Evolutionary conservation across 1,140 invertebrate genomes (phyloP).

Genomic region (Varroa destructor): DNA sequence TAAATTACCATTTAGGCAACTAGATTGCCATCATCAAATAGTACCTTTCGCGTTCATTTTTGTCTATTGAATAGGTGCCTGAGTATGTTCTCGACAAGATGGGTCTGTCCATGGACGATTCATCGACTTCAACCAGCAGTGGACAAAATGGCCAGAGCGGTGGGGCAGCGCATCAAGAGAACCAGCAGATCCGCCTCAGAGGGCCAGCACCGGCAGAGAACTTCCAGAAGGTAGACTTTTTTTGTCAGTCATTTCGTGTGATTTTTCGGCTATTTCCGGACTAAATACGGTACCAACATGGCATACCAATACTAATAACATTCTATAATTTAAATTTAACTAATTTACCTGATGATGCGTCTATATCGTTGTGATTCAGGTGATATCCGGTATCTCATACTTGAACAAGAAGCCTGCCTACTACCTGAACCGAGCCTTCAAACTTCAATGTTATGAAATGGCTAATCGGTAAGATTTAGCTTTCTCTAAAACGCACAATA

Average conservation of each 20-base stretch:
- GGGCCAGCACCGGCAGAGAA: slow-evolving; percentile 12
- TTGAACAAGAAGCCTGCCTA: slow-evolving; percentile 84
- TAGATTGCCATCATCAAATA: too few relatives aligned
- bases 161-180: slow-evolving; percentile 18
- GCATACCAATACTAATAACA: too few relatives aligned
- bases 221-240: slow-evolving; percentile 20
- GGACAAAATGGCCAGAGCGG: not conserved
- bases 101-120: slow-evolving; percentile 22
- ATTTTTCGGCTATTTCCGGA: too few relatives aligned
- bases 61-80: not conserved
- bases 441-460: slow-evolving; percentile 78
- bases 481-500: too few relatives aligned
- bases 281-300: too few relatives aligned
- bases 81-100: slow-evolving; percentile 27
- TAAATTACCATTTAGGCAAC: too few relatives aligned
- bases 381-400: slow-evolving; percentile 57
- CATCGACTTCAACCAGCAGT: not conserved
- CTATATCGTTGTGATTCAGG: too few relatives aligned
- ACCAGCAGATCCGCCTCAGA: slow-evolving; percentile 12
- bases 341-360: too few relatives aligned
- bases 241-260: not conserved
- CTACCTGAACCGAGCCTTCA: slow-evolving; percentile 83
- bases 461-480: slow-evolving; percentile 42
- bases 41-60: too few relatives aligned
- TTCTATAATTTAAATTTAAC: too few relatives aligned